These are phyloP conservation scores for Vanessa atalanta DNA, from an alignment of 1,140 invertebrate genomes.

Conservation along the genomic window DNA sequence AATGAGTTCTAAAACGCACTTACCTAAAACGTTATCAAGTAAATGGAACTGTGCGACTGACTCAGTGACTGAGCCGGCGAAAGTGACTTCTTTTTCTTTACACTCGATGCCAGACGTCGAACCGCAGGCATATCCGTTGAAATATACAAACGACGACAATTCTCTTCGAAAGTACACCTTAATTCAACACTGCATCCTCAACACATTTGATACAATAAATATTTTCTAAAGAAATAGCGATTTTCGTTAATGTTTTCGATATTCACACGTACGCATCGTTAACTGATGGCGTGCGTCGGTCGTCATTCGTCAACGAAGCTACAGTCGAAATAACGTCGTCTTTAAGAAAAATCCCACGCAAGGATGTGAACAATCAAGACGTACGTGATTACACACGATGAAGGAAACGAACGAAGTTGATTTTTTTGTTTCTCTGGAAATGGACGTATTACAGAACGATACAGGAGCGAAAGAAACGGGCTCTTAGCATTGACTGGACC, in stretches of 20 bases:
- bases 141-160: conserved; percentile 48
- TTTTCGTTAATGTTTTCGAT: conserved; percentile 55
- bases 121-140: conserved; percentile 75
- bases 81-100: conserved; percentile 75
- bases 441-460: conserved; percentile 33
- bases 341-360: conserved; percentile 55
- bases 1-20: conserved; percentile 60
- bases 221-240: conserved; percentile 23
- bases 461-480: conserved; percentile 61
- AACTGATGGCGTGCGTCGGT: conserved; percentile 44
- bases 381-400: conserved; percentile 55
- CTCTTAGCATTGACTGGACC: conserved; percentile 74
- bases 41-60: conserved; percentile 61
- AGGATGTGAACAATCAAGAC: conserved; percentile 60
- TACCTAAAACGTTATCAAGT: conserved; percentile 78
- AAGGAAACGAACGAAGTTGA: conserved; percentile 49
- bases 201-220: conserved; percentile 29
- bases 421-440: conserved; percentile 55
- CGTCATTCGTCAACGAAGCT: conserved; percentile 22
- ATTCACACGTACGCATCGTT: conserved; percentile 55
- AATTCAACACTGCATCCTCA: conserved; percentile 72
- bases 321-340: conserved; percentile 26
- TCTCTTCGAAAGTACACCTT: conserved; percentile 41
- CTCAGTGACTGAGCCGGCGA: conserved; percentile 54
- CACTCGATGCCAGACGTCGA: conserved; percentile 67